phyloP scores from a whole-genome alignment of 2,113 vertebrate species.

The human (Homo sapiens) region GRCh38 chr4:87388501-87389000 shows the following conservation, averaged over 20 bases:
- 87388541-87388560: neutral
- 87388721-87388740: neutral
- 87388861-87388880: neutral
- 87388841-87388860: neutral
- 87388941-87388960: neutral
- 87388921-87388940: neutral
- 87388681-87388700: neutral
- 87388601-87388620: neutral
- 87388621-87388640: neutral
- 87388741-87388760: neutral
- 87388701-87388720: neutral
- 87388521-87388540: neutral
- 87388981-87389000: neutral
- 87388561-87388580: neutral
- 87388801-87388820: neutral
- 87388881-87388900: neutral
- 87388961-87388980: neutral
- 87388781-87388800: neutral
- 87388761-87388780: neutral
- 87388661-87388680: neutral
- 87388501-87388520: neutral
- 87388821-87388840: neutral
- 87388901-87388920: neutral
- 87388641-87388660: neutral
- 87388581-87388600: too few species aligned